Evolutionary conservation across 2,113 vertebrate genomes (phyloP).

Genomic region (Clarias gariepinus): DNA sequence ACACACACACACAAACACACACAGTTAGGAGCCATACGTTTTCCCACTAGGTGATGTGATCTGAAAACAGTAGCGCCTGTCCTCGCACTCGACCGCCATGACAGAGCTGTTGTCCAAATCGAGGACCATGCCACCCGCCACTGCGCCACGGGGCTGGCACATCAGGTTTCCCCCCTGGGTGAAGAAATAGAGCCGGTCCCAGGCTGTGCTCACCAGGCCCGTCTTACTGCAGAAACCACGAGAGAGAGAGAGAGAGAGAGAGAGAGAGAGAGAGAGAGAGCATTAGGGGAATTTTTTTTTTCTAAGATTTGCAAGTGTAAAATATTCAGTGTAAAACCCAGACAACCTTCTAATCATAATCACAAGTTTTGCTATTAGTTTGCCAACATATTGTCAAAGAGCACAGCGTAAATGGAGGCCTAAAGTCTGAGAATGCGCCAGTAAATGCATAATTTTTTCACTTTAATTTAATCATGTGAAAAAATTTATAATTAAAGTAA

Average conservation of each 20-base stretch:
- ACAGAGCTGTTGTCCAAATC: slow-evolving; percentile 99
- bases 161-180: slow-evolving; percentile 98
- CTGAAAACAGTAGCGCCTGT: slow-evolving; percentile 96
- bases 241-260: not conserved
- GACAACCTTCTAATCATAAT: not conserved
- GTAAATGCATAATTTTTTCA: not conserved
- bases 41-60: slow-evolving; percentile 93
- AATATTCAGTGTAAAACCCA: not conserved
- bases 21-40: slow-evolving; percentile 71
- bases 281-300: too few species aligned
- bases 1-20: not conserved
- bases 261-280: not conserved
- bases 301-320: not conserved
- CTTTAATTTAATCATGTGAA: not conserved
- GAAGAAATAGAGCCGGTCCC: slow-evolving; percentile 98
- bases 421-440: not conserved
- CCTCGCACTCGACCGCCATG: slow-evolving; percentile 96
- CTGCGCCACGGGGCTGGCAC: slow-evolving; percentile 94
- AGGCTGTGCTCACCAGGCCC: slow-evolving; percentile 93
- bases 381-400: not conserved
- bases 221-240: slow-evolving; percentile 81
- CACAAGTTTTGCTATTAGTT: not conserved
- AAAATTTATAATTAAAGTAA: too few species aligned
- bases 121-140: slow-evolving; percentile 94
- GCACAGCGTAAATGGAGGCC: not conserved